phyloP scores from a whole-genome alignment of 2,888 invertebrate species.

The Xestia rhomboidea region DNA sequence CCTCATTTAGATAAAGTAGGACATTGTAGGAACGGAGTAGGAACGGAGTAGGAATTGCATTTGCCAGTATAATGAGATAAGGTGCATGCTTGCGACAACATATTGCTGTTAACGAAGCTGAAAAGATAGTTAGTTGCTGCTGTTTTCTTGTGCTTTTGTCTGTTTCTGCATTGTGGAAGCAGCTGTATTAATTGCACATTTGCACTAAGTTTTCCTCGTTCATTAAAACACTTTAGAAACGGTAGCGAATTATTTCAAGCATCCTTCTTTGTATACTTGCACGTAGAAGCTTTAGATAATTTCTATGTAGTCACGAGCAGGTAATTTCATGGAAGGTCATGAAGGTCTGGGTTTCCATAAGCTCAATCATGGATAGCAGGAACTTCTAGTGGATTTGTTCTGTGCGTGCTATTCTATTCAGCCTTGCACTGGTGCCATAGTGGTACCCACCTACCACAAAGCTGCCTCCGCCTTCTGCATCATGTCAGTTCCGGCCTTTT shows the following conservation, averaged over 20 bases:
- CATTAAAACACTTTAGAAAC: neutral
- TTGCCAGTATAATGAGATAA: constrained; percentile 16
- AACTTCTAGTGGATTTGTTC: neutral
- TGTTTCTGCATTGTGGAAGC: neutral
- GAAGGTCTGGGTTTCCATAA: neutral
- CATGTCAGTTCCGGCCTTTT: neutral
- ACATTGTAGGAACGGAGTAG: neutral
- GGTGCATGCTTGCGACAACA: constrained; percentile 35
- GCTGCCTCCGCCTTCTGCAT: neutral
- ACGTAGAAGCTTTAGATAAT: neutral
- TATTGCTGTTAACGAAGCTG: constrained; percentile 26
- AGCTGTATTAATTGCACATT: neutral
- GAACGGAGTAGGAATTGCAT: constrained; percentile 23
- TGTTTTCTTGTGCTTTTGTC: neutral
- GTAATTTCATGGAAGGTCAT: neutral
- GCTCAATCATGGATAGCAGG: neutral
- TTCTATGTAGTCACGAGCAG: neutral
- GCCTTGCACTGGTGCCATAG: neutral
- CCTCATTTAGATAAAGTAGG: too few species aligned
- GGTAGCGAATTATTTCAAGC: neutral
- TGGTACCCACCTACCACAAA: neutral
- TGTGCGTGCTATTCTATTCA: neutral
- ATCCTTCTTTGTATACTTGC: neutral
- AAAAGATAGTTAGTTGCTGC: neutral
- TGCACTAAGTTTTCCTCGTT: neutral